Percentiles rank a stretch among this genome's conserved stretches.
phyloP scores from a whole-genome alignment of 2,797 vertebrate species.

The Intellagama lesueurii region DNA sequence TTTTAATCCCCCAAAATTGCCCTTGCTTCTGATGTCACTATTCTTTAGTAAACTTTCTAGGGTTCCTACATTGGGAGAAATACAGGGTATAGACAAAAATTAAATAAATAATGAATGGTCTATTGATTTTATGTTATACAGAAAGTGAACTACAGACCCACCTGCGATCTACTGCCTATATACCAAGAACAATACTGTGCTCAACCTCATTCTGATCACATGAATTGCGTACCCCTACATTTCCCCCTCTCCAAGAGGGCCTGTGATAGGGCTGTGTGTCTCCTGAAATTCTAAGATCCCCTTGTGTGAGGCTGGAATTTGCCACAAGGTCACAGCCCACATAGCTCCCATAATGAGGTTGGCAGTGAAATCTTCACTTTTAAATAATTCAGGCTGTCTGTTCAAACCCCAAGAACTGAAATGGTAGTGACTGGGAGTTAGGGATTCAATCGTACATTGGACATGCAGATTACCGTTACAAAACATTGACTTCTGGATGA shows the following conservation, averaged over 20 bases:
- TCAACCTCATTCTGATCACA: not conserved
- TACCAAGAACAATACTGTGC: not conserved
- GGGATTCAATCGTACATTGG: not conserved
- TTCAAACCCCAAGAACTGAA: not conserved
- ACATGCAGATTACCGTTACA: conserved; percentile 25
- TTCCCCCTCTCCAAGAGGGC: not conserved
- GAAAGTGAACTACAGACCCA: not conserved
- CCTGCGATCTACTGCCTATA: not conserved
- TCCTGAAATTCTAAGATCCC: not conserved
- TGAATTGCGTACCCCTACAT: not conserved
- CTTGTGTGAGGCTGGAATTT: not conserved
- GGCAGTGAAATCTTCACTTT: conserved; percentile 23
- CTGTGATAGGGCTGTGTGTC: too few species aligned
- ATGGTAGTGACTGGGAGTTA: not conserved
- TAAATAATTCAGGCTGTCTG: not conserved
- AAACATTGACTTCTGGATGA: conserved; percentile 37
- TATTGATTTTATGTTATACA: not conserved
- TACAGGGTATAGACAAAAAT: too few species aligned
- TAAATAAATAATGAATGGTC: too few species aligned
- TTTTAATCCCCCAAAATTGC: too few species aligned
- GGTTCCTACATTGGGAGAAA: too few species aligned
- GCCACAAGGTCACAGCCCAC: not conserved
- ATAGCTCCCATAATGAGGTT: not conserved
- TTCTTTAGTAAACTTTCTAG: not conserved
- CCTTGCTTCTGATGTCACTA: not conserved